Evolutionary conservation across 2,888 invertebrate species (phyloP).

Genomic region (Aethes cnicana): DNA sequence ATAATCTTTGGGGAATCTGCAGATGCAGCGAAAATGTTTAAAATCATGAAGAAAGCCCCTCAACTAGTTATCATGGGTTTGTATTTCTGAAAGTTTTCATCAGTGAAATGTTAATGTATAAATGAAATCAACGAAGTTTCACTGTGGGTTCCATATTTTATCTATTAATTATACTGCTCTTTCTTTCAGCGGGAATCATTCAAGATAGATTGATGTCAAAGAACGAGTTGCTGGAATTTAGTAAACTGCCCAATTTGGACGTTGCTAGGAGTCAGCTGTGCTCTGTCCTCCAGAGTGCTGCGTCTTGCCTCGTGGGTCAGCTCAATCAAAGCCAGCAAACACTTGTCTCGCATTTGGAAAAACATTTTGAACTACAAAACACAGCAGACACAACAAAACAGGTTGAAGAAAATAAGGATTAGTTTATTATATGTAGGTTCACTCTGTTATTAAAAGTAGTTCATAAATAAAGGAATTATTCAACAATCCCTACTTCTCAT

Average conservation of each 20-base stretch:
- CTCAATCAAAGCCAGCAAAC: constrained; percentile 86
- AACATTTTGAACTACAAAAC: constrained; percentile 71
- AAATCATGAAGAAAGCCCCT: constrained; percentile 86
- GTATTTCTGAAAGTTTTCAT: constrained; percentile 35
- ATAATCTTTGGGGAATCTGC: constrained; percentile 87
- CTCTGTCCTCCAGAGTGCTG: constrained; percentile 85
- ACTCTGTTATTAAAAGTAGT: background rate
- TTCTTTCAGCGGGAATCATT: constrained; percentile 86
- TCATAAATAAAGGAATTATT: no score
- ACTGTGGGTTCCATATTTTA: no score
- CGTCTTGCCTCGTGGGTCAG: constrained; percentile 84
- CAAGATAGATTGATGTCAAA: constrained; percentile 86
- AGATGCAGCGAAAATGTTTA: constrained; percentile 83
- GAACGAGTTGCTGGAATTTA: constrained; percentile 86
- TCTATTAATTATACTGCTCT: no score
- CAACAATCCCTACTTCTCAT: no score
- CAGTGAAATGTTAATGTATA: background rate
- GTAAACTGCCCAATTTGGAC: constrained; percentile 85
- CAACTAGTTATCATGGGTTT: constrained; percentile 87
- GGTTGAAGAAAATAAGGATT: constrained; percentile 40
- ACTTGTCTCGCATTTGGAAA: constrained; percentile 85
- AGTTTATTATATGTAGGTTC: background rate
- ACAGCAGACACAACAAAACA: constrained; percentile 34
- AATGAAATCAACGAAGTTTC: no score
- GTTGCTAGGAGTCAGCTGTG: constrained; percentile 86